phyloP scores from a whole-genome alignment of 1,140 invertebrate genomes.

The Rhopalosiphum maidis region DNA sequence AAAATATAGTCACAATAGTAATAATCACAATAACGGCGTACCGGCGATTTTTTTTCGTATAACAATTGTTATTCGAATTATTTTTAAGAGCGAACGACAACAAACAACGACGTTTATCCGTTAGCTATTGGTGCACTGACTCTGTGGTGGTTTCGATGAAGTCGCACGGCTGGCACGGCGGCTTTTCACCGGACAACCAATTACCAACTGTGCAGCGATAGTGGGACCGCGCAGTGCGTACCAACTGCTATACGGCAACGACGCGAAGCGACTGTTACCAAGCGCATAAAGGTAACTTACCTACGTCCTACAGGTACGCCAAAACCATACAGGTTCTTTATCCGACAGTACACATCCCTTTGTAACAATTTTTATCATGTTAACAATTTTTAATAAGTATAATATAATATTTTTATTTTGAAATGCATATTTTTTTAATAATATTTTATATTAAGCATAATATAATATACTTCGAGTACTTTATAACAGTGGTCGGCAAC shows the following conservation, averaged over 20 bases:
- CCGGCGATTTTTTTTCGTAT: not conserved
- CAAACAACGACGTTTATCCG: not conserved
- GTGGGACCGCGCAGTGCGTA: slow-evolving; percentile 29
- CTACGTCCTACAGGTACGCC: not conserved
- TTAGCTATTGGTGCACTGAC: slow-evolving; percentile 44
- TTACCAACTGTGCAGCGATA: slow-evolving; percentile 50
- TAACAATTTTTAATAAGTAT: not conserved
- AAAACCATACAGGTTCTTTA: not conserved
- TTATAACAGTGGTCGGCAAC: too few relatives aligned
- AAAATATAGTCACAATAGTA: not conserved
- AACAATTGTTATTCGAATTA: not conserved
- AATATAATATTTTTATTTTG: not conserved
- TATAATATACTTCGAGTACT: too few relatives aligned
- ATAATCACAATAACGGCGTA: not conserved
- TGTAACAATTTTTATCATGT: not conserved
- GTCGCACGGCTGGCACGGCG: slow-evolving; percentile 23
- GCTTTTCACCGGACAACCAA: slow-evolving; percentile 53
- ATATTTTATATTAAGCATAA: not conserved
- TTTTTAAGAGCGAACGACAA: not conserved
- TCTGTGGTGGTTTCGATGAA: slow-evolving; percentile 14
- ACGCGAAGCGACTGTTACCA: not conserved
- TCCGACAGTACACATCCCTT: not conserved
- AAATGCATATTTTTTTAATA: not conserved
- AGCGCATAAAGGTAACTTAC: not conserved
- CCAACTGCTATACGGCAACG: slow-evolving; percentile 1